Evolutionary conservation across 2,797 vertebrate species (phyloP).

Genomic region (Hydrolagus colliei): DNA sequence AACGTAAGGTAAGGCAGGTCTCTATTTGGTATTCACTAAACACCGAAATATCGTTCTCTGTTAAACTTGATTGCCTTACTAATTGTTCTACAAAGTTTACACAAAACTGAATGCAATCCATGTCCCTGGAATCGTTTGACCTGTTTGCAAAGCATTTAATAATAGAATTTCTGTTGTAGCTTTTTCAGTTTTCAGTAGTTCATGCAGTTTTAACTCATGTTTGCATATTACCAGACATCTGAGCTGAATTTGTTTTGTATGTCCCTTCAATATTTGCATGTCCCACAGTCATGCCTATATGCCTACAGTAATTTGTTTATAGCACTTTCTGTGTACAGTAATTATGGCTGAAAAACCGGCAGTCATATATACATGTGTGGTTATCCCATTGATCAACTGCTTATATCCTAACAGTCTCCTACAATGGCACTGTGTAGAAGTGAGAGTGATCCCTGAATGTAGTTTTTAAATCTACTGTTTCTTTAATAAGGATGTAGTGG

Average conservation of each 20-base stretch:
- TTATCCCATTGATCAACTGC: too few species aligned
- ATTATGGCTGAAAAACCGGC: too few species aligned
- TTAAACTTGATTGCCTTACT: neutral
- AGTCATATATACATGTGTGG: too few species aligned
- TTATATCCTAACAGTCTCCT: too few species aligned
- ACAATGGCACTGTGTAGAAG: too few species aligned
- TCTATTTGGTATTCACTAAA: neutral
- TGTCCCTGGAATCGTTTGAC: neutral
- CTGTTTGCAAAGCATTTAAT: too few species aligned
- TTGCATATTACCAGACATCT: too few species aligned
- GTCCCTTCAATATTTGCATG: neutral
- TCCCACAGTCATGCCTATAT: neutral
- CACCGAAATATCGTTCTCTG: neutral
- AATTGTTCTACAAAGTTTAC: neutral
- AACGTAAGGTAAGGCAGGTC: conserved; percentile 56
- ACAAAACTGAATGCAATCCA: neutral
- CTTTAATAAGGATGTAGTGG: neutral
- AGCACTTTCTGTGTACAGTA: too few species aligned
- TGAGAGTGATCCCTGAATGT: neutral
- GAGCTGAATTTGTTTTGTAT: neutral
- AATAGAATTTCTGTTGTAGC: neutral
- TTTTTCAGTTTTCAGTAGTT: neutral
- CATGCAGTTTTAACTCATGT: neutral
- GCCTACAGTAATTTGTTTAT: neutral
- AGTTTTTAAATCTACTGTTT: neutral